phyloP scores from a whole-genome alignment of 2,113 vertebrate genomes.

The Jaculus jaculus region DNA sequence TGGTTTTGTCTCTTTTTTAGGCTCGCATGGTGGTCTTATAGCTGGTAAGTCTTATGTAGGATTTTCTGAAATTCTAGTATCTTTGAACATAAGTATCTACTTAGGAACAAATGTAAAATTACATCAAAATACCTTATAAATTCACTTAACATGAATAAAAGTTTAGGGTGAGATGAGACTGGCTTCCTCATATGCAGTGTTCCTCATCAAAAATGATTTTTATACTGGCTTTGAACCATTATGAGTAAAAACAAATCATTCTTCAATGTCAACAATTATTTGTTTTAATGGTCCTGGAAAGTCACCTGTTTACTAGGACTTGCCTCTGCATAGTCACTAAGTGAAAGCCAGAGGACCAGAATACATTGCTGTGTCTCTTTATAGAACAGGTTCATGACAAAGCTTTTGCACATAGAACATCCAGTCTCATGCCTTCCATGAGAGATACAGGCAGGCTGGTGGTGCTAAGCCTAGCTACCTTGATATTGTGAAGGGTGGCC shows the following conservation, averaged over 20 bases:
- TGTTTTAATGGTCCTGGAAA: background rate
- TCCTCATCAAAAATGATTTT: background rate
- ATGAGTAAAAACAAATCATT: background rate
- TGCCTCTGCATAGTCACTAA: background rate
- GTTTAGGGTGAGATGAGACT: background rate
- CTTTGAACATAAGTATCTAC: slow-evolving; percentile 1
- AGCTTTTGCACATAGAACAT: background rate
- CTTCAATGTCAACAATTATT: background rate
- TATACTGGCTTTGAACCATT: background rate
- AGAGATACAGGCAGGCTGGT: background rate
- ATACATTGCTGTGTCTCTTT: background rate
- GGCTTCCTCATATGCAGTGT: background rate
- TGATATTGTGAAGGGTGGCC: background rate
- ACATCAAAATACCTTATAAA: background rate
- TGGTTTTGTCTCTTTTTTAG: slow-evolving; percentile 58
- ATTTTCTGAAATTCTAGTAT: slow-evolving; percentile 30
- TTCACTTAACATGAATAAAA: background rate
- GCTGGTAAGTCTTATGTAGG: slow-evolving; percentile 67
- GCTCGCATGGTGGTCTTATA: background rate
- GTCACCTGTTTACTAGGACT: background rate
- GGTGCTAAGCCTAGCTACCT: background rate
- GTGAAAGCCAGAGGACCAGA: background rate
- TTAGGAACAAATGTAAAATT: slow-evolving; percentile 10
- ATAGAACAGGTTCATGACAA: background rate
- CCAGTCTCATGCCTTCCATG: background rate